These are phyloP conservation scores for Tenrec ecaudatus DNA, from an alignment of 2,113 vertebrate species.

Conservation along the genomic window DNA sequence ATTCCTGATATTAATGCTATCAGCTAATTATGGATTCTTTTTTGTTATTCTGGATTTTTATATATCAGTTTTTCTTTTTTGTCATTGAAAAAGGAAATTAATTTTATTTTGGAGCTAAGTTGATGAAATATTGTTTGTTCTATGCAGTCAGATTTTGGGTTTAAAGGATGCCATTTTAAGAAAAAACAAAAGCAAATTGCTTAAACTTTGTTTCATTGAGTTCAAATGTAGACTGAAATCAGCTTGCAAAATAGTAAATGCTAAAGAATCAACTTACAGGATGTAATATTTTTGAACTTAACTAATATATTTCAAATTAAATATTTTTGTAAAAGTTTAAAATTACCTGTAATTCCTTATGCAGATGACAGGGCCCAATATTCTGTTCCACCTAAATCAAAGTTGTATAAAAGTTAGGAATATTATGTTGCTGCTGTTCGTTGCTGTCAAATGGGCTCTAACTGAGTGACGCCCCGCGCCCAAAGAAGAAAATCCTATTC, in stretches of 20 bases:
- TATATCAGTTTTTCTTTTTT: conserved; percentile 12
- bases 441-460: background rate
- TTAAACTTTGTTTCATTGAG: background rate
- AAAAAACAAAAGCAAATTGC: conserved; percentile 20
- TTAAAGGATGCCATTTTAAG: conserved; percentile 5
- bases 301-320: conserved; percentile 10
- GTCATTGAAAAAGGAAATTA: background rate
- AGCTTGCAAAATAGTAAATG: background rate
- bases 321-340: background rate
- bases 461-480: background rate
- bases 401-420: background rate
- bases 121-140: conserved; percentile 26
- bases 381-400: conserved; percentile 35
- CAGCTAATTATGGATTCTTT: conserved; percentile 32
- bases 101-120: background rate
- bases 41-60: background rate
- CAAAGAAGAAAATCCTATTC: background rate
- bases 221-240: conserved; percentile 21
- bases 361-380: background rate
- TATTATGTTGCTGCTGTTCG: background rate
- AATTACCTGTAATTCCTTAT: background rate
- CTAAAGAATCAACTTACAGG: background rate
- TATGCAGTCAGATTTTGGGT: conserved; percentile 1
- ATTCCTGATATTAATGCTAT: background rate
- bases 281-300: conserved; percentile 29